Evolutionary conservation across 2,797 vertebrate species (phyloP), one percentile per base, ranked within the genome.

Genomic region (Ispidina picta): DNA sequence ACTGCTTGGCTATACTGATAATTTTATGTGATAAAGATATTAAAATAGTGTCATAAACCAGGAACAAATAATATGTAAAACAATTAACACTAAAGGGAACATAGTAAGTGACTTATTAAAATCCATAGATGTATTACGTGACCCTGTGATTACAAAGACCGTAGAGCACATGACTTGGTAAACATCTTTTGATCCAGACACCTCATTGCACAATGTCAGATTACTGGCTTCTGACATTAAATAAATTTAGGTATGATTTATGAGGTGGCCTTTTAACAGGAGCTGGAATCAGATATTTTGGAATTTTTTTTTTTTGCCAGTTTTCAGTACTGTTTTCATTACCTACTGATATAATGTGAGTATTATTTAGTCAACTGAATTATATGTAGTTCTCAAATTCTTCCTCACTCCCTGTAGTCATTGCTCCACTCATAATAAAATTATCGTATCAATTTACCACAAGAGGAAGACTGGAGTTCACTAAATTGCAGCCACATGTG

Each of bases 81-180:
- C 98, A 98, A 98, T 98, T 98, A 98, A 97, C 96, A 95, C 96
- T 97, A 97, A 97, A 98, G 81, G 95, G 97, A 98, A 97, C 93
- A 95, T 97, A 98, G 98, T 98, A 98, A 98, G 97, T 98, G 98
- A 98, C 98, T 98, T 98, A 98, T 98, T 98, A 98, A 98, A 98
- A 98, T 98, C 98, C 96, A 97, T 97, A 96, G 97, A 96, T 87
- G 91, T 97, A 97, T 98, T 98, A 92, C 97, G 89, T 97, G 97
- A 98, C 97, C 97, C 98, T 97, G 96, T 96, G 94, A 94, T 97
- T 96, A 94, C 89, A 95, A 94, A 84, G 96, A 96, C 97, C 97
- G 84, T 91, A 96, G 95, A 97, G 96, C 97, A 98, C 87, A 44
- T 97, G 97, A 97, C 97, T 97, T 88, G 51, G 82, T 93, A 95